Base-by-base conservation (phyloP, 2,888 invertebrate genomes). In the Napeogenes inachia region DNA sequence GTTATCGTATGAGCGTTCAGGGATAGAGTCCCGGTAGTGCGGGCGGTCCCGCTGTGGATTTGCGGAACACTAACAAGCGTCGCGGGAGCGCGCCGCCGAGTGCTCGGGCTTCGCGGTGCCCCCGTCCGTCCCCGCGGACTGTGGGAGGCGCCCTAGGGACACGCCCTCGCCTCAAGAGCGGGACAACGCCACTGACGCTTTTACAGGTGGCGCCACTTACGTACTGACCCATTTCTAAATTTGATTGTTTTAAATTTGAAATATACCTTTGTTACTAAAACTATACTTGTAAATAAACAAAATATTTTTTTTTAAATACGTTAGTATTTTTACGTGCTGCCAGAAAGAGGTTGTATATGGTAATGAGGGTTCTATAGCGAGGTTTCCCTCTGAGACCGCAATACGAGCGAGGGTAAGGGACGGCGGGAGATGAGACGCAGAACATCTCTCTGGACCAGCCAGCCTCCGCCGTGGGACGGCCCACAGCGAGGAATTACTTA, bases 101-200 rank as follows among this genome's bases (percentile, higher is more conserved):
- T 86, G 86, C 90, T 84, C 84, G 81, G 85, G 89, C 89, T 85
- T 84, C 87, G 81, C 85, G 84, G 91, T 85, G 88, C 88, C 88
- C 85, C 87, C 87, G 87, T 86, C 88, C 88, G 87, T 86, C 88
- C 88, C 87, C 87, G 88, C 88, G 86, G 86, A 84, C 87, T 85
- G 87, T 80, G 88, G 88, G 89, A 85, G 86, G 86, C 79, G 86
- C 89, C 87, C 88, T 77, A 74, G 88, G 89, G 88, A 88, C 90
- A 91, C 91, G 91, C 92, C 92, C 91, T 91, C 91, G 88, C 87
- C 89, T 82, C 87, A 79, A 84, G 91, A 91, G 91, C 87, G 81
- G 81, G 89, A 90, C 83, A 71, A 79, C 81, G 79, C 78, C 79
- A 87, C 77, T 72, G 68, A 57, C 72, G 70, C 3, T 50, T 30